A percentile compares a stretch with the other conserved stretches of the same genome.
Conservation (phyloP, 2,797 vertebrate species). For the Gymnoscopelus microlampas region DNA sequence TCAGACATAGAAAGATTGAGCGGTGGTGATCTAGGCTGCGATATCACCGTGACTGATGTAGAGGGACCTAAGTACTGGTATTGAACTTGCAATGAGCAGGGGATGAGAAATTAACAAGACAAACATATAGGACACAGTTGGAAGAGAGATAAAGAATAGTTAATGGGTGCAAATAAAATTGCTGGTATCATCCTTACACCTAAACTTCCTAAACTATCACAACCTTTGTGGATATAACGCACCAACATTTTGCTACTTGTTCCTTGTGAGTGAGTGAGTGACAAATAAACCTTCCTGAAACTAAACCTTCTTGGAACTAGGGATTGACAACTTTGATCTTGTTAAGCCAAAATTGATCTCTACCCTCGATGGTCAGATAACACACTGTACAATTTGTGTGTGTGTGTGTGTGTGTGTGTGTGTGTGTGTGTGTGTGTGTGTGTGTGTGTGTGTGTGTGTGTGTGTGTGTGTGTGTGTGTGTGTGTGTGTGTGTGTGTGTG, state of each 20-base stretch:
- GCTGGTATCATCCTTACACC: no score
- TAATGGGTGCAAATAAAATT: conserved; percentile 23
- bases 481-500: no score
- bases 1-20: background rate
- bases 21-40: conserved; percentile 4
- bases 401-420: no score
- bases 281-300: background rate
- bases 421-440: no score
- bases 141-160: conserved; percentile 45
- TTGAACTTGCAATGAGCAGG: conserved; percentile 34
- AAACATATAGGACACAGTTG: conserved; percentile 31
- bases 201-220: no score
- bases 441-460: no score
- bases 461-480: no score
- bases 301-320: conserved; percentile 1
- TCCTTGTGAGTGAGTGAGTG: no score
- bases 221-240: no score
- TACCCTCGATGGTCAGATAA: no score
- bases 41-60: conserved; percentile 17
- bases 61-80: conserved; percentile 26
- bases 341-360: background rate
- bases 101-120: conserved; percentile 43
- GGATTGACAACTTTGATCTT: conserved; percentile 24
- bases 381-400: no score
- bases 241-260: no score